Evolutionary conservation across 2,113 vertebrate genomes (phyloP).

Genomic region (Pachycephala philippinensis): DNA sequence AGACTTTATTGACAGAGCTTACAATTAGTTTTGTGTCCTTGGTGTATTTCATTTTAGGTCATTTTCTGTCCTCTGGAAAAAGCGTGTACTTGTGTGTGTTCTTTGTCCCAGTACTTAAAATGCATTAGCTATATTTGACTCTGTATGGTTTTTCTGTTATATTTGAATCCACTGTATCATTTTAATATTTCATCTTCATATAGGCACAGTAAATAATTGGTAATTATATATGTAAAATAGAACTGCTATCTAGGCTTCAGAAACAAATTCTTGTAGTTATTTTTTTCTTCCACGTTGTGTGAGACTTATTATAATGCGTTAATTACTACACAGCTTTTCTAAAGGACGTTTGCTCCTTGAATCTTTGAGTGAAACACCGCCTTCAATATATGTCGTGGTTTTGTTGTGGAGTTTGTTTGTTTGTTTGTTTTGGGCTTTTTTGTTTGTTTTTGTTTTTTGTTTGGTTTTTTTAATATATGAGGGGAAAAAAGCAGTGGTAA

Average conservation of each 20-base stretch:
- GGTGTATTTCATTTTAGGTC: neutral
- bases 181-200: neutral
- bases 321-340: neutral
- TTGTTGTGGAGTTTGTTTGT: neutral
- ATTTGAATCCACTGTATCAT: neutral
- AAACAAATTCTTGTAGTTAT: neutral
- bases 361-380: neutral
- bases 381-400: neutral
- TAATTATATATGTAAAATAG: neutral
- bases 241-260: neutral
- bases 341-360: neutral
- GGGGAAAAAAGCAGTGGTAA: neutral
- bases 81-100: neutral
- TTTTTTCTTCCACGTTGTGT: fast-evolving
- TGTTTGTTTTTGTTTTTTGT: neutral
- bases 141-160: neutral
- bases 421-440: neutral
- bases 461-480: neutral
- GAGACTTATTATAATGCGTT: neutral
- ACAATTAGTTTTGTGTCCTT: neutral
- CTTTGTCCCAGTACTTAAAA: neutral
- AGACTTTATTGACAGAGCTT: neutral
- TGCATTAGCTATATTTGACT: neutral
- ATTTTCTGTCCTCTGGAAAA: neutral
- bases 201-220: neutral